These are phyloP conservation scores for Lacerta viridis DNA, from an alignment of 2,797 vertebrate species.

Conservation along the genomic window DNA sequence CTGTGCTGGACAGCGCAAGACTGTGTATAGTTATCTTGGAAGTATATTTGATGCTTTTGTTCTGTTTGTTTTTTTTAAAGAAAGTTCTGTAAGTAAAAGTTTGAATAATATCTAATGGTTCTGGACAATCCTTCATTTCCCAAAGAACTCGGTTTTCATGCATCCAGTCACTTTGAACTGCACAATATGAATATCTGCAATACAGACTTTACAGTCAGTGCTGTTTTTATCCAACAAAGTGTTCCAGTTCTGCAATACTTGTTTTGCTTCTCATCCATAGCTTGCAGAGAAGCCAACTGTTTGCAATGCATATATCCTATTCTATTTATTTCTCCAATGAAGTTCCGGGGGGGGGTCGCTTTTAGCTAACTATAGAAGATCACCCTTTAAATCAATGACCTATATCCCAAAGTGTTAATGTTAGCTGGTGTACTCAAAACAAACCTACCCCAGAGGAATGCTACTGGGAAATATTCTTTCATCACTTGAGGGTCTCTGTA, in stretches of 20 bases:
- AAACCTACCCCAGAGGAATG: neutral
- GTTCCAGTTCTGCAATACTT: neutral
- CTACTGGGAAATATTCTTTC: neutral
- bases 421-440: neutral
- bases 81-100: no score
- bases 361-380: neutral
- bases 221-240: neutral
- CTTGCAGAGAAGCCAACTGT: neutral
- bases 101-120: no score
- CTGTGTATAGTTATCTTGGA: no score
- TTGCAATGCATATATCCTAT: neutral
- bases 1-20: no score
- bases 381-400: neutral
- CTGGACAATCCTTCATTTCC: no score
- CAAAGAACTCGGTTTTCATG: no score
- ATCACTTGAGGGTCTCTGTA: constrained; percentile 3
- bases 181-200: no score
- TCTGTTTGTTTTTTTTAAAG: no score
- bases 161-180: no score
- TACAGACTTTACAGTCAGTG: neutral
- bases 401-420: neutral
- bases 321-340: no score
- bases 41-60: no score
- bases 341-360: no score
- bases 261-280: neutral